Percentiles rank a stretch among this genome's conserved stretches.
Evolutionary conservation across 2,797 vertebrate genomes (phyloP).

Genomic region (Smutsia temminckii): DNA sequence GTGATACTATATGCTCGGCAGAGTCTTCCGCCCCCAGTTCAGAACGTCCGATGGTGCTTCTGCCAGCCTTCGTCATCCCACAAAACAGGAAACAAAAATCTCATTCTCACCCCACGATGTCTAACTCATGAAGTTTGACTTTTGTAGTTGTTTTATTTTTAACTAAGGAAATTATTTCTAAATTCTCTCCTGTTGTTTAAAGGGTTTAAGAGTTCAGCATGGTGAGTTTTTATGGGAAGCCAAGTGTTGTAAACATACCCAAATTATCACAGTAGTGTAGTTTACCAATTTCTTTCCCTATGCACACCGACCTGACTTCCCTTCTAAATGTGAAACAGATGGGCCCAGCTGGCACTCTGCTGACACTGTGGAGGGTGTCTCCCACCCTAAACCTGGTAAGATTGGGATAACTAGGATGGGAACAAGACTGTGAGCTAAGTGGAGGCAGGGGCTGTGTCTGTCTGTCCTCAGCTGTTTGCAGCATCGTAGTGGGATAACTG

Average conservation of each 20-base stretch:
- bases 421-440: background rate
- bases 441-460: background rate
- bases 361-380: background rate
- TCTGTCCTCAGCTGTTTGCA: background rate
- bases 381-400: background rate
- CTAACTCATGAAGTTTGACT: background rate
- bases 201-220: constrained; percentile 52
- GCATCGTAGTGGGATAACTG: too few relatives aligned
- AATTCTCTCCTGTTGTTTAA: constrained; percentile 53
- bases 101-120: background rate
- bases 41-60: background rate
- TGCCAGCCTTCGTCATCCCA: background rate
- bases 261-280: background rate
- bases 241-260: constrained; percentile 54
- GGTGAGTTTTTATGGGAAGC: constrained; percentile 61
- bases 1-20: background rate
- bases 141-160: constrained; percentile 56
- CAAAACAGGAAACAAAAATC: background rate
- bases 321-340: constrained; percentile 9
- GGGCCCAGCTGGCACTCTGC: background rate
- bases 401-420: background rate
- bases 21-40: background rate
- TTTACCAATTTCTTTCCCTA: constrained; percentile 37
- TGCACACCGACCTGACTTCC: background rate
- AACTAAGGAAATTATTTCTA: constrained; percentile 57